These are phyloP conservation scores for Menidia beryllina DNA, from an alignment of 2,113 vertebrate genomes.

Conservation along the genomic window DNA sequence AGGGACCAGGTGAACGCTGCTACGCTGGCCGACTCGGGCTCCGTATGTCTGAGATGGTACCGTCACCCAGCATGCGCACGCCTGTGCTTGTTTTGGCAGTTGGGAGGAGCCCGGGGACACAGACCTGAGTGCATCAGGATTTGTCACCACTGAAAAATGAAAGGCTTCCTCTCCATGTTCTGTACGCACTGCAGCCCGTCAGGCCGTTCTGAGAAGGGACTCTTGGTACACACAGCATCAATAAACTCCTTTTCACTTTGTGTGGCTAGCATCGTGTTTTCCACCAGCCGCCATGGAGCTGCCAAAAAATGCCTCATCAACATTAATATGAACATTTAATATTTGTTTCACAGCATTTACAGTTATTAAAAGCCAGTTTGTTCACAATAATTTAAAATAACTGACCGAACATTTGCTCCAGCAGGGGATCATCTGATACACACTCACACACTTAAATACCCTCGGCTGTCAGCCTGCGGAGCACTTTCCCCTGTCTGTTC, in stretches of 20 bases:
- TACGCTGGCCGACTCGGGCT: conserved; percentile 29
- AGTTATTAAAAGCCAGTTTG: background rate
- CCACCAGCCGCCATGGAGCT: too few species aligned
- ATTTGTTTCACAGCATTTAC: background rate
- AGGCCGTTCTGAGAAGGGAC: conserved; percentile 30
- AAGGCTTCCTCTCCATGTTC: conserved; percentile 45
- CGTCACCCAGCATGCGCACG: conserved; percentile 9
- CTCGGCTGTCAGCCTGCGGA: background rate
- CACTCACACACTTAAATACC: background rate
- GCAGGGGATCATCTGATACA: background rate
- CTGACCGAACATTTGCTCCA: background rate
- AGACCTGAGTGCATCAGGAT: too few species aligned
- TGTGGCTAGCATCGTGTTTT: background rate
- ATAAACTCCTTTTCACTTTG: conserved; percentile 76
- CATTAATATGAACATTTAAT: too few species aligned
- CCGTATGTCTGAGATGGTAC: conserved; percentile 40
- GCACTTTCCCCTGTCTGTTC: background rate
- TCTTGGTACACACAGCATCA: conserved; percentile 75
- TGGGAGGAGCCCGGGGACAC: conserved; percentile 8
- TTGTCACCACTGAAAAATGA: too few species aligned
- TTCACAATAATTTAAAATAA: background rate
- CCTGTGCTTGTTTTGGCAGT: conserved; percentile 16
- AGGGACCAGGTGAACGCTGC: conserved; percentile 53
- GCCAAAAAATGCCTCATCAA: too few species aligned
- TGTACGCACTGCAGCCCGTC: conserved; percentile 31